These are phyloP conservation scores for Drosophila cyrtoloma DNA, from an alignment of 2,888 invertebrate species.

Conservation along the genomic window DNA sequence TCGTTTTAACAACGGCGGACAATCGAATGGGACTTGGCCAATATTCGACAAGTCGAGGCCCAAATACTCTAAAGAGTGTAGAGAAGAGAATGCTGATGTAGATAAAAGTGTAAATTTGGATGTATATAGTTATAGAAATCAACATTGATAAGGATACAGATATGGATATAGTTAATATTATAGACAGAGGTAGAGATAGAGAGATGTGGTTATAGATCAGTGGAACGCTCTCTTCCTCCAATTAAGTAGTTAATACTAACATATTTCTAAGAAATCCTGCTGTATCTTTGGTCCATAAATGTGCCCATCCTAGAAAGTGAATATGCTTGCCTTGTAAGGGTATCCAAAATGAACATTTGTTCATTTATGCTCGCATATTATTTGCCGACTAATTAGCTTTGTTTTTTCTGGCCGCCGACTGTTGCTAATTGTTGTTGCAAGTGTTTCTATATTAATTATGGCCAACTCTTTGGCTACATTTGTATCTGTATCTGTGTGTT, in stretches of 20 bases:
- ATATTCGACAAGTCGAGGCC: not conserved
- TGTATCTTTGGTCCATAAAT: too few relatives aligned
- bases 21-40: not conserved
- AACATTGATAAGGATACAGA: not conserved
- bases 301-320: not conserved
- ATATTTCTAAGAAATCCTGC: too few relatives aligned
- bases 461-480: slow-evolving; percentile 36
- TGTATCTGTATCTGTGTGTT: slow-evolving; percentile 15
- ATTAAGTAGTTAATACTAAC: too few relatives aligned
- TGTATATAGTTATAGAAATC: not conserved
- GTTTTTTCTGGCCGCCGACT: slow-evolving; percentile 49
- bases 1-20: slow-evolving; percentile 11
- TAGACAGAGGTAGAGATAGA: too few relatives aligned
- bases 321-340: not conserved
- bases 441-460: slow-evolving; percentile 76
- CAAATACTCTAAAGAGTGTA: slow-evolving; percentile 7
- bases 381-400: slow-evolving; percentile 69
- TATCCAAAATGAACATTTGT: slow-evolving; percentile 16
- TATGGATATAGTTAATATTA: not conserved
- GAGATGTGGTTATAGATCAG: too few relatives aligned
- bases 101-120: not conserved
- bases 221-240: too few relatives aligned
- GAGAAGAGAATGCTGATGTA: not conserved
- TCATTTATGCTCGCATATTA: slow-evolving; percentile 37
- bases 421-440: slow-evolving; percentile 79